These are phyloP conservation scores for Lepidurus packardi DNA, from an alignment of 1,140 invertebrate genomes.

Conservation along the genomic window DNA sequence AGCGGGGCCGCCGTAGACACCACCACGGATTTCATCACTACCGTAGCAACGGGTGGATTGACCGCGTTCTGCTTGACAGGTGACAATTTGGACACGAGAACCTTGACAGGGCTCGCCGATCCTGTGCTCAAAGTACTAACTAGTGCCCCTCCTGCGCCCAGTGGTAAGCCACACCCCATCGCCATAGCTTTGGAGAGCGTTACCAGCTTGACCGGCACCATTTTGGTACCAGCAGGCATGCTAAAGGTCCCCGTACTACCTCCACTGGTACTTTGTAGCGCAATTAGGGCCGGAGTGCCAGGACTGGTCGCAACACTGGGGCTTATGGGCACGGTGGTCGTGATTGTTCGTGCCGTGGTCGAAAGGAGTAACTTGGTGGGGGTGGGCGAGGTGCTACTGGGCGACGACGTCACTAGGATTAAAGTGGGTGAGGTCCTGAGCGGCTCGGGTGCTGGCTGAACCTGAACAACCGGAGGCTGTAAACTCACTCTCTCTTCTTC, in stretches of 20 bases:
- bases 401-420: too few relatives aligned
- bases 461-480: too few relatives aligned
- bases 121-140: not conserved
- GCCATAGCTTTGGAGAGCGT: constrained; percentile 40
- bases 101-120: constrained; percentile 37
- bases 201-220: constrained; percentile 45
- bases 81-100: constrained; percentile 38
- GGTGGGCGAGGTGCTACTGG: too few relatives aligned
- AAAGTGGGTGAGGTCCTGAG: too few relatives aligned
- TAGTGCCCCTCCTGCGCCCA: constrained; percentile 19
- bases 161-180: not conserved
- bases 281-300: not conserved
- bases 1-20: constrained; percentile 25
- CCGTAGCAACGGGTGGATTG: constrained; percentile 32
- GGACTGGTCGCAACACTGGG: not conserved
- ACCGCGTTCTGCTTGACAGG: constrained; percentile 20
- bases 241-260: constrained; percentile 29
- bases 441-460: too few relatives aligned
- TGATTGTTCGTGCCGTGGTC: not conserved
- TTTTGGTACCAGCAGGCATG: constrained; percentile 41
- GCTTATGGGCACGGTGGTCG: not conserved
- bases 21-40: constrained; percentile 37
- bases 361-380: not conserved
- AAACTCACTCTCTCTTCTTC: too few relatives aligned
- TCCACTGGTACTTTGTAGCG: not conserved